Evolutionary conservation across 2,888 invertebrate species (phyloP).

Genomic region (Aspidiotus destructor): DNA sequence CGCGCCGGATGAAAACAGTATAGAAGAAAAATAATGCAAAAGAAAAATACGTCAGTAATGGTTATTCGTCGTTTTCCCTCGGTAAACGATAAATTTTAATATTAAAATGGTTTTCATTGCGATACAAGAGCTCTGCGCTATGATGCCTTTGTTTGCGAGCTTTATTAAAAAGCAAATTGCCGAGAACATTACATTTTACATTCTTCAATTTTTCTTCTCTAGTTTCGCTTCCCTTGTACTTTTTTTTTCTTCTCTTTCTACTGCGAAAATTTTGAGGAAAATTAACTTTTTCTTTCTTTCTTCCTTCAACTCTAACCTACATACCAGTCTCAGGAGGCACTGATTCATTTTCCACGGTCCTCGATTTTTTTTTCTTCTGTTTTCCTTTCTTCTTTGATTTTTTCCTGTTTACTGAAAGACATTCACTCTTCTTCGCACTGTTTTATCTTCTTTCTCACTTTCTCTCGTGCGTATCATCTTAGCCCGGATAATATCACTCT

Average conservation of each 20-base stretch:
- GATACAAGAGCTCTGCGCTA: slow-evolving; percentile 23
- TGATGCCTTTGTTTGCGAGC: slow-evolving; percentile 20
- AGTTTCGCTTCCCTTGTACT: not conserved
- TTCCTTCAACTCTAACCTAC: not conserved
- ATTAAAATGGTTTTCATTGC: slow-evolving; percentile 15
- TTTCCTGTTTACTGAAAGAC: too few relatives aligned
- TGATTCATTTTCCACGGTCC: not conserved
- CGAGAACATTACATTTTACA: slow-evolving; percentile 28
- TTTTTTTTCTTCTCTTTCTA: not conserved
- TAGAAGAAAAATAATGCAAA: too few relatives aligned
- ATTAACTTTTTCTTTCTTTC: slow-evolving; percentile 4
- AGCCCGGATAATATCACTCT: too few relatives aligned
- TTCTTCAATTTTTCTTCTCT: slow-evolving; percentile 2
- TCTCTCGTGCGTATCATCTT: too few relatives aligned
- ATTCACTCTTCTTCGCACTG: too few relatives aligned
- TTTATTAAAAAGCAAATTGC: slow-evolving; percentile 30
- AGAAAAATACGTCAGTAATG: too few relatives aligned
- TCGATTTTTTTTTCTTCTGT: not conserved
- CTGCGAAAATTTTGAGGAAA: slow-evolving; percentile 1
- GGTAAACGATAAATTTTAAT: slow-evolving; percentile 6
- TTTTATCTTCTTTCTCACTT: too few relatives aligned
- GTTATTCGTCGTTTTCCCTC: not conserved
- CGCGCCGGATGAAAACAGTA: too few relatives aligned
- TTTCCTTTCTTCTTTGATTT: not conserved
- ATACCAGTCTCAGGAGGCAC: slow-evolving; percentile 2